Conservation (phyloP, 1,140 invertebrate genomes). For the Bombus impatiens region DNA sequence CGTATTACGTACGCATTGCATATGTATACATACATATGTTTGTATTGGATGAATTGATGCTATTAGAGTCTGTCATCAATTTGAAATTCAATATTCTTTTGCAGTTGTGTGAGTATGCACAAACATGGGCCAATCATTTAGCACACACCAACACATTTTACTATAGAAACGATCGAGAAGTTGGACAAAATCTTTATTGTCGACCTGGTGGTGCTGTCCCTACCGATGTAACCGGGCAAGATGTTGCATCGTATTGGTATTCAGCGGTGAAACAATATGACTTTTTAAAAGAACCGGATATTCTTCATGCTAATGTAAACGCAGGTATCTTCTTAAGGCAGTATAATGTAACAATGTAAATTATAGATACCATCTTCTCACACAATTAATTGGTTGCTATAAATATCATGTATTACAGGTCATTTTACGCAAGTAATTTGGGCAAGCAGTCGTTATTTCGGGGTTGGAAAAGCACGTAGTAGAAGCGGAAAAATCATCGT, state of each 20-base stretch:
- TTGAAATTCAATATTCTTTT: constrained; percentile 60
- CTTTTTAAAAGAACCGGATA: constrained; percentile 88
- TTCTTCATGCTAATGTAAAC: constrained; percentile 89
- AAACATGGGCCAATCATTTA: constrained; percentile 93
- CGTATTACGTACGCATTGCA: too few species aligned
- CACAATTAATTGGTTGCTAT: background rate
- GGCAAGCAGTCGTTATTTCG: constrained; percentile 89
- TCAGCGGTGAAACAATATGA: constrained; percentile 90
- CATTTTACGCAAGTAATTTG: constrained; percentile 97
- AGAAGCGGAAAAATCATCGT: constrained; percentile 90
- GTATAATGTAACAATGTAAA: too few species aligned
- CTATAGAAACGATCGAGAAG: constrained; percentile 88
- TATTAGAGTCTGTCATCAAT: background rate
- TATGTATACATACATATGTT: background rate
- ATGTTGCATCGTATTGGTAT: constrained; percentile 94
- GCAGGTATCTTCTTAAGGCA: constrained; percentile 84
- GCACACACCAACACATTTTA: constrained; percentile 90
- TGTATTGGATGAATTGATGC: background rate
- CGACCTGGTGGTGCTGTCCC: constrained; percentile 86
- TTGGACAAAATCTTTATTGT: constrained; percentile 91
- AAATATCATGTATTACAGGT: constrained; percentile 81
- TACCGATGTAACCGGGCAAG: constrained; percentile 89
- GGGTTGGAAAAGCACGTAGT: constrained; percentile 91
- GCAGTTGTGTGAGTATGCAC: constrained; percentile 90
- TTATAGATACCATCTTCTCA: background rate